Evolutionary conservation across 2,113 vertebrate genomes (phyloP), one percentile per base, ranked within the genome.

Genomic region (Tachysurus vachellii): DNA sequence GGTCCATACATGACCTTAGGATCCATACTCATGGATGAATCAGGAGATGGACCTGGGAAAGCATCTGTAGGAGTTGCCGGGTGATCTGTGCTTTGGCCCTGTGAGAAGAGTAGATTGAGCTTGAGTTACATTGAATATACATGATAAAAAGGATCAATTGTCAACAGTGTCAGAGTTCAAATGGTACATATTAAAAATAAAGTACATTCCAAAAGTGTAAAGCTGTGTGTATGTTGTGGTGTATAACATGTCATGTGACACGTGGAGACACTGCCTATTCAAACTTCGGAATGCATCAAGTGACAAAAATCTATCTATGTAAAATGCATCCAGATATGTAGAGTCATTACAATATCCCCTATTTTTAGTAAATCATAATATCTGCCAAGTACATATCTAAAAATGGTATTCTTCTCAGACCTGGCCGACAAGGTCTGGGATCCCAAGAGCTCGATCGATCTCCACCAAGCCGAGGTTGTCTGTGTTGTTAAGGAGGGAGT

Each of bases 371-470:
- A 77, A 77, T 77, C 47, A 12, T 8, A 77, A 53, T 11, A 77
- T 13, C 47, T 8, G 3, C 14, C 10, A 7, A 19, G 5, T 47
- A 73, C 31, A 73, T 73, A 44, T 42, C 5, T 77, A 19, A 57
- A 36, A 81, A 42, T 61, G 4, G 28, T 0, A 71, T 31, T 53
- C 9, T n/a, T 59, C 47, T 76, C 81, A 13, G 9, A 98, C 98
- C 95, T 99, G 98, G 92, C 96, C 97, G 26, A 99, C 97, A 61
- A 99, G 97, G 86, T 99, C 98, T 82, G 98, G 97, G 93, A 99
- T 99, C 87, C 98, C 98, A 59, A 99, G 91, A 6, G 98, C 98
- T 91, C 97, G 94, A 91, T 99, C 98, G 10, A 99, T 99, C 91
- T 99, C 98, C 90, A 98, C 97, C 88, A 99, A 93, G 44, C 97